phyloP scores from a whole-genome alignment of 2,797 vertebrate species.

The Uromys caudimaculatus region DNA sequence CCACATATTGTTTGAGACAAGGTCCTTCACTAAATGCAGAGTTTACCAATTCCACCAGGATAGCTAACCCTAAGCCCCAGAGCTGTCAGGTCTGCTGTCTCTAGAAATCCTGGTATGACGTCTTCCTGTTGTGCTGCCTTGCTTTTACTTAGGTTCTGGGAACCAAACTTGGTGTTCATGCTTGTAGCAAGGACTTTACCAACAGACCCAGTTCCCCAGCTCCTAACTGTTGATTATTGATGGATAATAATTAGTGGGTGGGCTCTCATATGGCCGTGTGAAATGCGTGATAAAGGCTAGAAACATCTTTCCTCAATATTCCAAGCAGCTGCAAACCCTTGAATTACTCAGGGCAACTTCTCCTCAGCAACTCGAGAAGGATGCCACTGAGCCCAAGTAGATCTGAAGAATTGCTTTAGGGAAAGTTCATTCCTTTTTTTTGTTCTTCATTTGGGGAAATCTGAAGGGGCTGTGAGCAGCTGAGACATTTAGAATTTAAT shows the following conservation, averaged over 20 bases:
- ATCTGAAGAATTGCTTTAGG: conserved; percentile 52
- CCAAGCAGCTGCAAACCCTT: conserved; percentile 62
- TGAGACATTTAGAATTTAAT: conserved; percentile 74
- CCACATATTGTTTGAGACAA: neutral
- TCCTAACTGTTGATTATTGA: neutral
- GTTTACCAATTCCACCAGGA: too few relatives aligned
- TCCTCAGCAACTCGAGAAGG: conserved; percentile 1
- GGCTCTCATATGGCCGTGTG: neutral
- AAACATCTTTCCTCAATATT: neutral
- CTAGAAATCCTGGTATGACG: too few relatives aligned
- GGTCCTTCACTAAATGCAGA: neutral
- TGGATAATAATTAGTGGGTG: neutral
- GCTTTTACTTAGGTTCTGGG: neutral
- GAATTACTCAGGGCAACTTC: conserved; percentile 50
- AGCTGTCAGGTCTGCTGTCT: neutral
- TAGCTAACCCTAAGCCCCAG: neutral
- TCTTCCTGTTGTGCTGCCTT: too few relatives aligned
- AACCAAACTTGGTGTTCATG: neutral
- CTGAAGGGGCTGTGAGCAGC: conserved; percentile 74
- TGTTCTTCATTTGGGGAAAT: conserved; percentile 76
- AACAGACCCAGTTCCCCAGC: neutral
- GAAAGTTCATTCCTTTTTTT: conserved; percentile 63
- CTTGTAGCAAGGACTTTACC: neutral
- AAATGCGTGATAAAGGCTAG: neutral
- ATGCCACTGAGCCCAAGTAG: conserved; percentile 62